Evolutionary conservation across 2,797 vertebrate species (phyloP), one percentile per base, ranked within the genome.

Genomic region (Taenioides sp.): DNA sequence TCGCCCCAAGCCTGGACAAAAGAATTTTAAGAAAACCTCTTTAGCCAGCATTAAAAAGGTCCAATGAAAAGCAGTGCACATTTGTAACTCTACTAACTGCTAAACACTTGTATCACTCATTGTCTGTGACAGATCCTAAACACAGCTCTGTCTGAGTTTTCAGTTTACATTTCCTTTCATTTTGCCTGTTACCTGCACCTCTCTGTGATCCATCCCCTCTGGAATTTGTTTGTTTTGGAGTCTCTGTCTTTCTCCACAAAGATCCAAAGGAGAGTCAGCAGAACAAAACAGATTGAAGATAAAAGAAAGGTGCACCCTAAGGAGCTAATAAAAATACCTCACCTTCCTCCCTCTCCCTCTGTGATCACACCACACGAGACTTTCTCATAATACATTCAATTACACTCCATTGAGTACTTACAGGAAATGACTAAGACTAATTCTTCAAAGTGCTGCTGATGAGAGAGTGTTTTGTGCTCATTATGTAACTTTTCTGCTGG

Each of bases 241-340:
- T 47, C 43, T 47, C 43, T 47, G 16, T 47, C 43, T 47, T 18
- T 54, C 18, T n/a, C 88, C 79, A 83, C 81, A 89, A 86, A 89
- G 80, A 87, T 70, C 64, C 14, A n/a, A 69, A 55, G 72, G 77
- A n/a, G 23, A 28, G 65, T 58, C 66, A n/a, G 67, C 58, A 70
- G 76, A 87, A 81, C 75, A 84, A 83, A 37, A 47, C 79, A 86
- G 85, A 87, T 81, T 83, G 83, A 75, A 75, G 85, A 90, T 88
- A 83, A 89, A 88, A 87, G 81, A 79, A 65, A 70, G 76, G 76
- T 86, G 62, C 81, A 72, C 85, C 79, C 84, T 2, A 34, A 83
- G 82, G 87, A 88, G 80, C 80, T 74, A 72, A 79, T 88, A 85
- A 87, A 89, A 89, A 90, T 83, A 65, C 80, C 81, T 82, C 81